phyloP scores from a whole-genome alignment of 2,113 vertebrate species.

The Pterocles orientalis region DNA sequence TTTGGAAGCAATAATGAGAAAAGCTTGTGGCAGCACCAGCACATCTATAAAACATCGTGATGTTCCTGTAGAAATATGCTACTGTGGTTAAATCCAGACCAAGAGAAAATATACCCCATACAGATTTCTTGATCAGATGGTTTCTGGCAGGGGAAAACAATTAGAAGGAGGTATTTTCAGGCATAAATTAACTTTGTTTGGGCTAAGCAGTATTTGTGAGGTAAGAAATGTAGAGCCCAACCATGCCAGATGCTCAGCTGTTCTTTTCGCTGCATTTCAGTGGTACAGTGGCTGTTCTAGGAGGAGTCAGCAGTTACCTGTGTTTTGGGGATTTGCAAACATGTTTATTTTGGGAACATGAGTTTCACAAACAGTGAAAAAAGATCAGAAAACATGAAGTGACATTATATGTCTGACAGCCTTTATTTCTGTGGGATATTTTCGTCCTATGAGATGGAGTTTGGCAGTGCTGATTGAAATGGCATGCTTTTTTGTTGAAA shows the following conservation, averaged over 20 bases:
- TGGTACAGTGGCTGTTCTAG: neutral
- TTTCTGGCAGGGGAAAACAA: neutral
- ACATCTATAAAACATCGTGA: neutral
- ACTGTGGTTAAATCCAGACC: neutral
- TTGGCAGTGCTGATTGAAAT: neutral
- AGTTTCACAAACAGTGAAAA: neutral
- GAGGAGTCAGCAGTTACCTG: neutral
- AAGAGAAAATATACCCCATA: neutral
- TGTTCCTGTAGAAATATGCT: neutral
- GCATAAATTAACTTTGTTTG: neutral
- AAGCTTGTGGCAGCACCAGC: constrained; percentile 6
- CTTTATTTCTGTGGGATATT: neutral
- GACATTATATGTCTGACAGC: neutral
- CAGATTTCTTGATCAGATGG: neutral
- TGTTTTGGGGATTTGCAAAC: neutral
- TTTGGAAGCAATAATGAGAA: constrained; percentile 28
- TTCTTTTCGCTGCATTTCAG: neutral
- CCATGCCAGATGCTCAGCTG: neutral
- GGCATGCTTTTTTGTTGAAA: neutral
- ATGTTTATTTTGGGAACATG: neutral
- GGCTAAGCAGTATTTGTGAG: neutral
- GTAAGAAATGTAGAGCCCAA: neutral
- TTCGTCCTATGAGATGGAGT: neutral
- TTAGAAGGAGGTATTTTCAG: neutral
- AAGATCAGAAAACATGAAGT: neutral